Evolutionary conservation across 2,113 vertebrate species (phyloP).

Genomic region (Okapia johnstoni): DNA sequence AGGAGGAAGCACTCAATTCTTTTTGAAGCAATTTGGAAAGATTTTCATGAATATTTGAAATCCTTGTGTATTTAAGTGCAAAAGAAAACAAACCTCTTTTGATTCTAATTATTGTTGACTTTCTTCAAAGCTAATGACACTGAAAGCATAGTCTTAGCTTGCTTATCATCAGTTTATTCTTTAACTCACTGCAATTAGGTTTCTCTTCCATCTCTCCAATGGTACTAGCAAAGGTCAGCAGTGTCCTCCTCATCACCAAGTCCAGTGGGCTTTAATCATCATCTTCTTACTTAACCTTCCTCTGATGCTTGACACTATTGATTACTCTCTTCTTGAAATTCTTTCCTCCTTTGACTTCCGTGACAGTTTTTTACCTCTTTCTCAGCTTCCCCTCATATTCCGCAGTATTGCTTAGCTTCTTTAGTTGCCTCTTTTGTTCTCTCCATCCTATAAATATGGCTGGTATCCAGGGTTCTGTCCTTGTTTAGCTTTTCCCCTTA

Average conservation of each 20-base stretch:
- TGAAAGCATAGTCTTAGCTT: neutral
- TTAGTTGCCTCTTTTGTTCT: neutral
- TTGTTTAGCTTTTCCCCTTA: neutral
- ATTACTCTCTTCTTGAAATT: neutral
- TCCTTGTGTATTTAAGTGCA: neutral
- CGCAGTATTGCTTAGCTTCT: neutral
- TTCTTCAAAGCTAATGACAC: neutral
- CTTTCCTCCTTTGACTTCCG: neutral
- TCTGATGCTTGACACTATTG: neutral
- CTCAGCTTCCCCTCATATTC: neutral
- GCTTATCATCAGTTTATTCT: neutral
- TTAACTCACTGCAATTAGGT: neutral
- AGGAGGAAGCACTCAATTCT: neutral
- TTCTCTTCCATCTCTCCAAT: neutral
- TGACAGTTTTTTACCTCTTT: neutral
- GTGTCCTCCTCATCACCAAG: neutral
- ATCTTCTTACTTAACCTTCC: neutral
- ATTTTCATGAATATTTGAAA: neutral
- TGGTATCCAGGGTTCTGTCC: neutral
- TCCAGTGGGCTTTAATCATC: neutral
- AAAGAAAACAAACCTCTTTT: neutral
- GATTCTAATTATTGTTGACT: neutral
- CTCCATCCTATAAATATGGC: too few relatives aligned
- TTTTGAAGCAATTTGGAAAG: neutral
- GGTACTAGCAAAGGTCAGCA: neutral